Conservation (phyloP, 1,140 invertebrate species). For the Metaphire vulgaris region DNA sequence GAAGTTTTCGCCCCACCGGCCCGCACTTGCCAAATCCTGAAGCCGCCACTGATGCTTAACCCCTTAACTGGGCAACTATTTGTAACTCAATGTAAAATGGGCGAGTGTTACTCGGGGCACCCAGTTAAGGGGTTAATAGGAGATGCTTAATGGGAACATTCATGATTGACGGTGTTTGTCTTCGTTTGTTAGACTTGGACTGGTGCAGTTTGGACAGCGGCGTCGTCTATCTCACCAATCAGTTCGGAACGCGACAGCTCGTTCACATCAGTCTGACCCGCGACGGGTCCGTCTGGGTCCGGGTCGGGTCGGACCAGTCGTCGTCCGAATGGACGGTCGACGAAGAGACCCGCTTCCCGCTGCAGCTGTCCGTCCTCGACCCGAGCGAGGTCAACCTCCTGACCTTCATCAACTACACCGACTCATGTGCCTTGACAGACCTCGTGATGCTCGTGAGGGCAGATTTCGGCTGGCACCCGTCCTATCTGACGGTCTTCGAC, state of each 20-base stretch:
- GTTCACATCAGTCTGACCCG: conserved; percentile 27
- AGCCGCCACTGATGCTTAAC: not conserved
- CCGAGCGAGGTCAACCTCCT: conserved; percentile 18
- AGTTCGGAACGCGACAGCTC: conserved; percentile 13
- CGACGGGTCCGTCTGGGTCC: conserved; percentile 26
- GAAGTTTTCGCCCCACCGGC: not conserved
- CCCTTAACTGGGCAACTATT: not conserved
- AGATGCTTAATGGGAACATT: too few species aligned
- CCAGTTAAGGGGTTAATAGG: too few species aligned
- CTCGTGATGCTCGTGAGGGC: conserved; percentile 15
- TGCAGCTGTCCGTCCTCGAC: conserved; percentile 7
- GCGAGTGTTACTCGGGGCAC: too few species aligned
- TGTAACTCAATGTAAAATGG: too few species aligned
- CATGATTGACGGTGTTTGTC: too few species aligned
- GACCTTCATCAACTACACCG: conserved; percentile 21
- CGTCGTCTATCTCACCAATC: conserved; percentile 14
- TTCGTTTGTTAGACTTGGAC: not conserved
- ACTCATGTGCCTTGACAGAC: conserved; percentile 27
- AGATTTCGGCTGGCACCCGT: conserved; percentile 25
- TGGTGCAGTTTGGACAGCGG: conserved; percentile 29
- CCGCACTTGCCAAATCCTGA: not conserved
- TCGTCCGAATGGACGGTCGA: conserved; percentile 4
- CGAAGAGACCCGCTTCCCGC: not conserved
- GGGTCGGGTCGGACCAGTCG: conserved; percentile 14
- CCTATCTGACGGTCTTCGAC: conserved; percentile 25